Evolutionary conservation across 2,113 vertebrate species (phyloP), one percentile per base, ranked within the genome.

Genomic region (Onychorhynchus coronatus): DNA sequence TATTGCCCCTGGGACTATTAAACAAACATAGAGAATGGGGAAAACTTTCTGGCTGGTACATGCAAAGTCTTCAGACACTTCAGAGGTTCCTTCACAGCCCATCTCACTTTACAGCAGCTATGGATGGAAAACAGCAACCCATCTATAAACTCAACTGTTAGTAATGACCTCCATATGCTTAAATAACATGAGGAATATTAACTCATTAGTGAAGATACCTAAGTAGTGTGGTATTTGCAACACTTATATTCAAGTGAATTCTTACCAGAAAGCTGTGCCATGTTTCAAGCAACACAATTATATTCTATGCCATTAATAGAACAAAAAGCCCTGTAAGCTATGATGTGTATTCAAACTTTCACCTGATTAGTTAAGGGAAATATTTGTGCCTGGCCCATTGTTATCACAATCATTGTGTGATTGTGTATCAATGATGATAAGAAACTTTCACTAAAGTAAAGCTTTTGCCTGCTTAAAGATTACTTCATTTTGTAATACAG

Each of bases 81-180:
- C 62, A 94, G 84, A 89, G 86, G 42, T 50, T 94, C 85, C 42
- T 96, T 72, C 62, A 91, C 42, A 93, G 47, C 33, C 82, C 5
- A 25, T 91, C 95, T 95, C 39, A 79, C 50, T 94, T 96, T 93
- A 94, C 88, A 93, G 53, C 78, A 94, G 49, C 73, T 84, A 76
- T 71, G 73, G 58, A 81, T 73, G 46, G 74, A 94, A 95, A 94
- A 39, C 90, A 94, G 84, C 58, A 89, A 79, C 19, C 6, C 25
- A 20, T 91, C 71, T 73, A 76, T 85, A 96, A 91, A 89, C 12
- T 56, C 55, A 79, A 8, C 37, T 81, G 8, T 83, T 85, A 84
- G n/a, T 91, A 94, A 96, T 95, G 66, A 91, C 20, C 76, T 95
- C 92, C 94, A 94, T 33, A 74, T 95, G 87, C 47, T 67, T 83